Conservation (phyloP, 2,113 vertebrate genomes). For the Leuciscus idus region DNA sequence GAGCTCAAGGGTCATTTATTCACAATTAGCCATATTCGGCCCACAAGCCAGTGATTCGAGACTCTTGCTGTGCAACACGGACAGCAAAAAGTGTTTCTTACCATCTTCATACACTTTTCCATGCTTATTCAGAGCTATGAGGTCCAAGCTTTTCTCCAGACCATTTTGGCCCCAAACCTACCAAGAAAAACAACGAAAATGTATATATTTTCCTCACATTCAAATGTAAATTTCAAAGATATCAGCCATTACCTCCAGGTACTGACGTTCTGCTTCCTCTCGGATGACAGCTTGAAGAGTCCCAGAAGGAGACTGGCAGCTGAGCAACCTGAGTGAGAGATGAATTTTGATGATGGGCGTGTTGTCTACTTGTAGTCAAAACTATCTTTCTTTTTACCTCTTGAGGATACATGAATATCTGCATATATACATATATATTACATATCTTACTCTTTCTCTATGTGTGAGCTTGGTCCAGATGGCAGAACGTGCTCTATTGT, state of each 20-base stretch:
- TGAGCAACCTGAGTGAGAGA: slow-evolving; percentile 67
- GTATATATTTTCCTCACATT: not conserved
- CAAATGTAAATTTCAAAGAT: not conserved
- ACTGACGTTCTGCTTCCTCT: slow-evolving; percentile 66
- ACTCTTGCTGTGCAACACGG: not conserved
- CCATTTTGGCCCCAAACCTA: slow-evolving; percentile 75
- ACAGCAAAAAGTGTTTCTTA: slow-evolving; percentile 50
- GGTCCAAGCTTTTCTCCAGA: slow-evolving; percentile 71
- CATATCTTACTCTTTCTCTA: slow-evolving; percentile 71
- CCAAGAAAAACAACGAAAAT: not conserved
- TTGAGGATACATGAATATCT: not conserved
- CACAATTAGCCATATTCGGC: not conserved
- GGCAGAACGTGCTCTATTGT: slow-evolving; percentile 61
- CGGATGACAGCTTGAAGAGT: slow-evolving; percentile 69
- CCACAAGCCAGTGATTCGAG: not conserved
- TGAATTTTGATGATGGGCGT: no score
- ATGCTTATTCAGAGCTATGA: slow-evolving; percentile 70
- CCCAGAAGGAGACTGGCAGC: slow-evolving; percentile 62
- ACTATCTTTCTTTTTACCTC: not conserved
- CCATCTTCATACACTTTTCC: slow-evolving; percentile 76
- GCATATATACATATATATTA: not conserved
- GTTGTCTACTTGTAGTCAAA: not conserved
- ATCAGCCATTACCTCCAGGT: slow-evolving; percentile 71
- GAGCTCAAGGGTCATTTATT: not conserved
- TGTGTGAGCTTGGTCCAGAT: slow-evolving; percentile 62